These are phyloP conservation scores for Lepas anatifera DNA, from an alignment of 2,888 invertebrate genomes.

Conservation along the genomic window DNA sequence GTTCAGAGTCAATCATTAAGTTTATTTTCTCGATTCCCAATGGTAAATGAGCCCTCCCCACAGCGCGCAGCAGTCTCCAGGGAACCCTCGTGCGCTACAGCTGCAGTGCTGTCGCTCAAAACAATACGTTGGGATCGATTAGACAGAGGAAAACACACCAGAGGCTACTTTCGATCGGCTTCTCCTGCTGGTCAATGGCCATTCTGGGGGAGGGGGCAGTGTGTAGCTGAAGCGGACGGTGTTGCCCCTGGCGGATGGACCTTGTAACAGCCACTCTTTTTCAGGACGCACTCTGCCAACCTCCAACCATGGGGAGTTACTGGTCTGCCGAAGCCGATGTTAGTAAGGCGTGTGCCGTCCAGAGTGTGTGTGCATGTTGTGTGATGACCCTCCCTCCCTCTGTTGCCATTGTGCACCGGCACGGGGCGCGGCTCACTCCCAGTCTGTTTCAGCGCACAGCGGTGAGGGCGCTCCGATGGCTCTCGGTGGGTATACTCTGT, in stretches of 20 bases:
- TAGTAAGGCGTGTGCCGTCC: neutral
- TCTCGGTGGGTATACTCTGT: neutral
- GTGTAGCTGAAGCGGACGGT: neutral
- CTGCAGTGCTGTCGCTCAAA: too few relatives aligned
- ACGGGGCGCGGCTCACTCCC: neutral
- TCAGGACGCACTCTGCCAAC: neutral
- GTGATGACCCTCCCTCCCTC: neutral
- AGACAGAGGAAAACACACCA: too few relatives aligned
- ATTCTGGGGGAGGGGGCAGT: too few relatives aligned
- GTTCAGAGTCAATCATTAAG: too few relatives aligned
- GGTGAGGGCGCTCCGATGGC: neutral
- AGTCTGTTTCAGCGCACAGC: neutral
- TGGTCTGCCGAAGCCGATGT: slow-evolving; percentile 8
- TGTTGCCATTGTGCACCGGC: too few relatives aligned
- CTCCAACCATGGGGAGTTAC: slow-evolving; percentile 10
- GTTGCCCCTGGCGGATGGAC: too few relatives aligned
- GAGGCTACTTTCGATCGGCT: neutral
- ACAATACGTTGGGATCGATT: too few relatives aligned
- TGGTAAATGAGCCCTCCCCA: too few relatives aligned
- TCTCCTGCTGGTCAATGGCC: too few relatives aligned
- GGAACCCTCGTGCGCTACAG: too few relatives aligned
- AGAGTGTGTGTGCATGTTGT: neutral
- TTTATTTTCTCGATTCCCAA: too few relatives aligned
- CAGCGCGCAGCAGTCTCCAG: too few relatives aligned
- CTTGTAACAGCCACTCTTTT: neutral